phyloP scores from a whole-genome alignment of 2,113 vertebrate genomes.

The Epinephelus cyanopodus region DNA sequence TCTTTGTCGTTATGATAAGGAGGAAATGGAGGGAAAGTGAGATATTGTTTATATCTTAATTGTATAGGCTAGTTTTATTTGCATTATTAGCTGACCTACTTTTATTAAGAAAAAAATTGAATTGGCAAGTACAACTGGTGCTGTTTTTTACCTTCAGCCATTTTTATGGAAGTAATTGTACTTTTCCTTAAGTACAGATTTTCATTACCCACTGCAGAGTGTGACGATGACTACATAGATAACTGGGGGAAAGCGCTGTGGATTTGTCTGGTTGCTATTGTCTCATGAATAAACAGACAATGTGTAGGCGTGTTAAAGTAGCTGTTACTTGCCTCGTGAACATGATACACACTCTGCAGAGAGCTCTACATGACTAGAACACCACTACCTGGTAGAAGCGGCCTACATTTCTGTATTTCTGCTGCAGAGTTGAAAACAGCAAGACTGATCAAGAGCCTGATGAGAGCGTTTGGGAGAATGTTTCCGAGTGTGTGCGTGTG shows the following conservation, averaged over 20 bases:
- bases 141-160: too few species aligned
- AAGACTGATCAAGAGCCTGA: conserved; percentile 15
- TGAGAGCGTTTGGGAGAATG: not conserved
- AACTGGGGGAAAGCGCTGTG: not conserved
- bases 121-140: too few species aligned
- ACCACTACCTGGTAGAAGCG: not conserved
- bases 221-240: not conserved
- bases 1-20: too few species aligned
- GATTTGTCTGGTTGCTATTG: conserved; percentile 31
- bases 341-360: conserved; percentile 47
- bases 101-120: too few species aligned
- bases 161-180: too few species aligned
- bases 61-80: too few species aligned
- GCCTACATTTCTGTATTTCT: conserved; percentile 11
- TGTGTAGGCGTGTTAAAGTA: conserved; percentile 64
- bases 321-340: conserved; percentile 50
- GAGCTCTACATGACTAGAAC: conserved; percentile 24
- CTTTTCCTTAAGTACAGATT: too few species aligned
- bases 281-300: conserved; percentile 66
- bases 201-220: too few species aligned
- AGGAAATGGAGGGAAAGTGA: too few species aligned
- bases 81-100: too few species aligned
- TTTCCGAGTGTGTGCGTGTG: not conserved
- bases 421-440: conserved; percentile 33
- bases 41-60: too few species aligned